Evolutionary conservation across 2,888 invertebrate genomes (phyloP).

Genomic region (Cephus pygmeus): DNA sequence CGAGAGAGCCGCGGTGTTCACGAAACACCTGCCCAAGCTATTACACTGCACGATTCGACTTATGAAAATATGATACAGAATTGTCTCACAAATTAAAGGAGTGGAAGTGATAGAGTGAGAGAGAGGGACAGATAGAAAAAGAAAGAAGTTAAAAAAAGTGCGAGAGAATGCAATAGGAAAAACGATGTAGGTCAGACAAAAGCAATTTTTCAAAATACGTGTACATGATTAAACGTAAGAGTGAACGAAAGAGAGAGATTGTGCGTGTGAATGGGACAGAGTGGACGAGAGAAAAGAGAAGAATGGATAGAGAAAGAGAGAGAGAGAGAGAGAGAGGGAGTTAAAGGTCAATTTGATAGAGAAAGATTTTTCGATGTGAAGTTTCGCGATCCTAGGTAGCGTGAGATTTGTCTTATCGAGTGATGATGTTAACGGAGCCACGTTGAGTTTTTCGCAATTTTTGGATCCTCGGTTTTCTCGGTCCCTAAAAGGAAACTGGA

Average conservation of each 20-base stretch:
- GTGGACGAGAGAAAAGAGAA: neutral
- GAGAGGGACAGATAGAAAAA: neutral
- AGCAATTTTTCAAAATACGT: neutral
- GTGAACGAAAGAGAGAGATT: neutral
- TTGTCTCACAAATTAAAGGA: neutral
- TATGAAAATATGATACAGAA: neutral
- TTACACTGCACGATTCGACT: neutral
- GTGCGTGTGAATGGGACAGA: neutral
- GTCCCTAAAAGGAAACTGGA: slow-evolving; percentile 40
- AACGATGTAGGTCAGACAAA: neutral
- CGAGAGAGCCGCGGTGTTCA: neutral
- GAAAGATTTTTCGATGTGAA: slow-evolving; percentile 16
- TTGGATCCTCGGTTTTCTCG: slow-evolving; percentile 28
- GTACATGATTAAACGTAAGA: neutral
- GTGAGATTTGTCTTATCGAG: neutral
- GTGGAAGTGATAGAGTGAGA: neutral
- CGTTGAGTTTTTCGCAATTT: slow-evolving; percentile 8
- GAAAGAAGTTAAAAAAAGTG: neutral
- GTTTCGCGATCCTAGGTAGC: slow-evolving; percentile 27
- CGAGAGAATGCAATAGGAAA: neutral
- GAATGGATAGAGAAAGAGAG: neutral
- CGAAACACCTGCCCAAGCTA: neutral
- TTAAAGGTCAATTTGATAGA: slow-evolving; percentile 15
- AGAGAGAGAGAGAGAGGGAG: slow-evolving; percentile 1
- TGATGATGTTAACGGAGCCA: neutral